Conservation (phyloP, 2,113 vertebrate species). For the Hiodon alosoides region DNA sequence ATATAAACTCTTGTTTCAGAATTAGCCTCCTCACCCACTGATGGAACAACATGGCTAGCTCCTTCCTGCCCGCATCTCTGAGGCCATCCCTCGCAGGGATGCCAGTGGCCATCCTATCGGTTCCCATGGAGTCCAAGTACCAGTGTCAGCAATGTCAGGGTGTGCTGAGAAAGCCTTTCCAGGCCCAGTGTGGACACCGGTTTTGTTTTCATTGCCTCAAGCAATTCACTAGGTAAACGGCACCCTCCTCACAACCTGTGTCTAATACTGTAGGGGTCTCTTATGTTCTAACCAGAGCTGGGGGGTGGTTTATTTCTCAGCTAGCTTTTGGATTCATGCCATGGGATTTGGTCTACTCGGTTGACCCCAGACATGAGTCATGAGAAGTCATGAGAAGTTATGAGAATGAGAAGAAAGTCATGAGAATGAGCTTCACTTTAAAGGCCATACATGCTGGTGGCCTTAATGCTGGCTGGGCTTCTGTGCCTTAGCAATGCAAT, state of each 20-base stretch:
- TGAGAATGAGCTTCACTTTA: too few species aligned
- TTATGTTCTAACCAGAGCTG: too few species aligned
- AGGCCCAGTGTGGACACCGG: conserved; percentile 88
- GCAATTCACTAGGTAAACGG: conserved; percentile 75
- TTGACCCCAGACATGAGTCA: too few species aligned
- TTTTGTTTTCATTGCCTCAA: conserved; percentile 82
- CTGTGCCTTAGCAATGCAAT: too few species aligned
- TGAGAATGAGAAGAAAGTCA: too few species aligned
- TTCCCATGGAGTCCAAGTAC: conserved; percentile 84
- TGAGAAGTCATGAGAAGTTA: too few species aligned
- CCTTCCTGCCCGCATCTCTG: conserved; percentile 63
- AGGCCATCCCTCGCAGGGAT: conserved; percentile 73
- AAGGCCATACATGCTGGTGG: too few species aligned
- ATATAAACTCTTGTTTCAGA: too few species aligned
- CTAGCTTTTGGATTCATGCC: too few species aligned
- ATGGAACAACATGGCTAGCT: conserved; percentile 56
- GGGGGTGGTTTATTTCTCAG: too few species aligned
- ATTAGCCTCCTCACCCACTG: background rate
- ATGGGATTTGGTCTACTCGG: too few species aligned
- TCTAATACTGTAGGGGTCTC: background rate
- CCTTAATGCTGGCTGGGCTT: too few species aligned
- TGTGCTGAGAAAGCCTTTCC: conserved; percentile 79
- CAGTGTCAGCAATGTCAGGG: conserved; percentile 81
- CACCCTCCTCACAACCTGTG: conserved; percentile 22
- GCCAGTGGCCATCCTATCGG: conserved; percentile 75